phyloP scores from a whole-genome alignment of 2,797 vertebrate genomes.

The Channallabes apus region DNA sequence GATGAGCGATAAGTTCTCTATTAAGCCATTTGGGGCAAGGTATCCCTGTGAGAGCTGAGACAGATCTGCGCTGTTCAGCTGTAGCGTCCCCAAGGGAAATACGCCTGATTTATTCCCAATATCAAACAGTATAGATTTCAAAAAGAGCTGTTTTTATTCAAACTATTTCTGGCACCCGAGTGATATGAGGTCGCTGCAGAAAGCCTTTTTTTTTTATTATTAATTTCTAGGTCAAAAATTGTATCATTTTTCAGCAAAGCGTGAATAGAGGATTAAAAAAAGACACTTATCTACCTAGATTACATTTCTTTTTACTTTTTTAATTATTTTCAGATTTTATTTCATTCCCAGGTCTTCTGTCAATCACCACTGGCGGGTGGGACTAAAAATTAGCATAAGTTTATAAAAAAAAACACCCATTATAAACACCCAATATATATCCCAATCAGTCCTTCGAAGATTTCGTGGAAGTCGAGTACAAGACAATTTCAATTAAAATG shows the following conservation, averaged over 20 bases:
- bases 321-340: not conserved
- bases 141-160: constrained; percentile 21
- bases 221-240: not conserved
- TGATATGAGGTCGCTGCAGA: not conserved
- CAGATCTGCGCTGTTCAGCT: constrained; percentile 2
- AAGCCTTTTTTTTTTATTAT: not conserved
- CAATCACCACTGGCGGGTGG: not conserved
- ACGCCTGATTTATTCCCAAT: constrained; percentile 38
- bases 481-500: no score
- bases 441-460: no score
- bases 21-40: constrained; percentile 21
- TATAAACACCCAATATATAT: no score
- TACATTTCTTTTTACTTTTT: not conserved
- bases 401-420: no score
- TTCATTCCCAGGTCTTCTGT: not conserved
- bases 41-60: constrained; percentile 43
- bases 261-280: not conserved
- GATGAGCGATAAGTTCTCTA: constrained; percentile 31
- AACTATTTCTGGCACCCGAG: constrained; percentile 28
- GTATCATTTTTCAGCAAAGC: not conserved
- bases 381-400: not conserved
- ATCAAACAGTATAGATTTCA: constrained; percentile 27
- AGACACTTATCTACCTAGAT: not conserved
- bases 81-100: constrained; percentile 32
- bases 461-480: no score